phyloP scores from a whole-genome alignment of 2,888 invertebrate species.

The Spilarctia lutea region DNA sequence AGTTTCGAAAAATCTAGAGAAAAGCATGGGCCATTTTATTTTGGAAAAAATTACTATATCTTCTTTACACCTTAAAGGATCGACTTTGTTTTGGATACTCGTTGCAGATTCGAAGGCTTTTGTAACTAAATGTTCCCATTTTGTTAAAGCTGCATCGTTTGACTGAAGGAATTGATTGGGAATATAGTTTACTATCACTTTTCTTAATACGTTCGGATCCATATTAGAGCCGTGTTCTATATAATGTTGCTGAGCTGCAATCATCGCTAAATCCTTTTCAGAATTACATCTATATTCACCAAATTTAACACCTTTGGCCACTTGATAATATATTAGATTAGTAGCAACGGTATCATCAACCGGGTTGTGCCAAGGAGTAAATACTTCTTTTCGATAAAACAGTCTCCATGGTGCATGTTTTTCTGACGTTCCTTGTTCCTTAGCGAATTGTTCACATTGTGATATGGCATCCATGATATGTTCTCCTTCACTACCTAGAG shows the following conservation, averaged over 20 bases:
- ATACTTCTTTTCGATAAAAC: slow-evolving; percentile 95
- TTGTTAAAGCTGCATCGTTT: slow-evolving; percentile 88
- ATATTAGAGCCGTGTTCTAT: slow-evolving; percentile 91
- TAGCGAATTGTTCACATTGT: slow-evolving; percentile 98
- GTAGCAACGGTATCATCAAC: slow-evolving; percentile 93
- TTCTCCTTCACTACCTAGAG: slow-evolving; percentile 95
- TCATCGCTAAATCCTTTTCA: slow-evolving; percentile 94
- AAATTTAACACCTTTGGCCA: slow-evolving; percentile 94
- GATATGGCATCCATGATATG: slow-evolving; percentile 98
- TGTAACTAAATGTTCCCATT: slow-evolving; percentile 91
- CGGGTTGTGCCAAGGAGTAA: slow-evolving; percentile 97
- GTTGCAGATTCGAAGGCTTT: slow-evolving; percentile 91
- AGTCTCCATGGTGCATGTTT: slow-evolving; percentile 95
- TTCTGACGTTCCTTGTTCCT: slow-evolving; percentile 95
- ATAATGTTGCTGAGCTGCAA: slow-evolving; percentile 96
- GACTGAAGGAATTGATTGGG: slow-evolving; percentile 91
- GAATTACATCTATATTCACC: slow-evolving; percentile 95
- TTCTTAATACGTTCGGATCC: slow-evolving; percentile 89
- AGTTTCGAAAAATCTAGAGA: slow-evolving; percentile 97
- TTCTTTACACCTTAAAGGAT: slow-evolving; percentile 92
- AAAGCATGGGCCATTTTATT: slow-evolving; percentile 97
- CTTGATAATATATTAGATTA: slow-evolving; percentile 95
- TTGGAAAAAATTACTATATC: slow-evolving; percentile 97
- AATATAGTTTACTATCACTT: slow-evolving; percentile 92
- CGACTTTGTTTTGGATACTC: slow-evolving; percentile 89